These are phyloP conservation scores for Peromyscus californicus DNA, from an alignment of 2,113 vertebrate species.

Conservation along the genomic window DNA sequence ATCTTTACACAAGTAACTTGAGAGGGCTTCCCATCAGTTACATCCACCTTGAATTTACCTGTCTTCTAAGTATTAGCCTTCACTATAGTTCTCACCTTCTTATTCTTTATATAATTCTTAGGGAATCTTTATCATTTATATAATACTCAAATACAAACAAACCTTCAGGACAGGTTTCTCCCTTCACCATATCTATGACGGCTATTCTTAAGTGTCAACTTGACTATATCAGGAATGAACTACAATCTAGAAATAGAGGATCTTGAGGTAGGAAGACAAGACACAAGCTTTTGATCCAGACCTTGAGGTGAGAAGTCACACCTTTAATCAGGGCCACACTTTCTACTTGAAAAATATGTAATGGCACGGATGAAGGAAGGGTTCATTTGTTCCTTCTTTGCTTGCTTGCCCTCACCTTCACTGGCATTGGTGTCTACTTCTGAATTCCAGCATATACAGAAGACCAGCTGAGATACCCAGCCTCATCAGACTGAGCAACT, in stretches of 20 bases:
- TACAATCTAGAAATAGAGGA: neutral
- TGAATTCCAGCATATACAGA: neutral
- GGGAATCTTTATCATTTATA: neutral
- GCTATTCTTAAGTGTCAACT: neutral
- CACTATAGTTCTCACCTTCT: neutral
- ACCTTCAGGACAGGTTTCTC: neutral
- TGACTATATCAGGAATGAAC: neutral
- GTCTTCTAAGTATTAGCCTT: neutral
- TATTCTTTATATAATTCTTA: neutral
- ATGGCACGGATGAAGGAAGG: neutral
- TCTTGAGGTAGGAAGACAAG: neutral
- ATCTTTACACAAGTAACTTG: neutral
- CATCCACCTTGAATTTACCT: neutral
- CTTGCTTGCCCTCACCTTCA: neutral
- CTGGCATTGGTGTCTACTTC: neutral
- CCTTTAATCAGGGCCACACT: neutral
- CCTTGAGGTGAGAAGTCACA: neutral
- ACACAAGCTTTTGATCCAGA: too few species aligned
- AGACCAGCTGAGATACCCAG: neutral
- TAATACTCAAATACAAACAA: neutral
- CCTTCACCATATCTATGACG: neutral
- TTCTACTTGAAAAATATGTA: neutral
- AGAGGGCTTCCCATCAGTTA: neutral
- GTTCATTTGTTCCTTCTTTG: neutral
- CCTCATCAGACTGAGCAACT: too few species aligned